These are phyloP conservation scores for Shargacucullia verbasci DNA, from an alignment of 2,888 invertebrate species.

Conservation along the genomic window DNA sequence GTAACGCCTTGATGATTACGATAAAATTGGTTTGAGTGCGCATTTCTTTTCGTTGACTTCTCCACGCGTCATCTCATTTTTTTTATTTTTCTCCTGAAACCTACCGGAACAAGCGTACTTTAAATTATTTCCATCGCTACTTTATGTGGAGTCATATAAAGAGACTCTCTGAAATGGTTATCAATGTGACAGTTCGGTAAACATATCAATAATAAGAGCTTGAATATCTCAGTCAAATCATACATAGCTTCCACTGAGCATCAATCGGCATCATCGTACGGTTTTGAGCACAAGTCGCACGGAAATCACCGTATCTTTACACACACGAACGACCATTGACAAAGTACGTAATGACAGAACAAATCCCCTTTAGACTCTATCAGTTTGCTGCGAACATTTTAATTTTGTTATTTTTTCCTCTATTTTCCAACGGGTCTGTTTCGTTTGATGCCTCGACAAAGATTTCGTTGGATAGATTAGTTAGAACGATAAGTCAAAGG, in stretches of 20 bases:
- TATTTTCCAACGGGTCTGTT: conserved; percentile 29
- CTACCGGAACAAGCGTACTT: neutral
- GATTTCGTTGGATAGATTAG: conserved; percentile 35
- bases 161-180: no score
- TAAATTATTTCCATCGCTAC: neutral
- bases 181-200: neutral
- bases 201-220: conserved; percentile 4
- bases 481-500: conserved; percentile 32
- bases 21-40: conserved; percentile 38
- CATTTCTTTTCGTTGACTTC: conserved; percentile 23
- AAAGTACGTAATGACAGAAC: conserved; percentile 57
- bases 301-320: conserved; percentile 52
- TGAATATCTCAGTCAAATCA: conserved; percentile 20
- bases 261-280: conserved; percentile 30
- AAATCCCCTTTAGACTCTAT: conserved; percentile 44
- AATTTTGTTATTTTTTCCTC: conserved; percentile 50
- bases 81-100: neutral
- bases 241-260: conserved; percentile 25
- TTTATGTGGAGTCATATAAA: no score
- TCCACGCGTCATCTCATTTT: neutral
- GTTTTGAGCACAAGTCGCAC: conserved; percentile 44
- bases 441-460: conserved; percentile 29
- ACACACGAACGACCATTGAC: conserved; percentile 60
- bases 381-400: conserved; percentile 47
- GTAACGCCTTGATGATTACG: conserved; percentile 37